Conservation (phyloP, 2,113 vertebrate genomes). For the Neolamprologus falcicula region DNA sequence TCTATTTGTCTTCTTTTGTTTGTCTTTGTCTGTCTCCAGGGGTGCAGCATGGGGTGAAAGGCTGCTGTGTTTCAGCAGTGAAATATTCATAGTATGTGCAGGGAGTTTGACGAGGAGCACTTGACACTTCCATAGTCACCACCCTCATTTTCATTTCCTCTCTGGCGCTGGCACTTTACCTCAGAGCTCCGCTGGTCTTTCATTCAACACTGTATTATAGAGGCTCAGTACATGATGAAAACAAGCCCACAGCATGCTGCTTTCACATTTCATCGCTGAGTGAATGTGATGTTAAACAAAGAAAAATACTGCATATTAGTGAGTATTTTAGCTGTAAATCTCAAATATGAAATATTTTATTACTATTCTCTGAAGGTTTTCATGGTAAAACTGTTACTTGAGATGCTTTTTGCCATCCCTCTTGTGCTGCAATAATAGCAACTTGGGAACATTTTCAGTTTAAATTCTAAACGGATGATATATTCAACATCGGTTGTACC, state of each 20-base stretch:
- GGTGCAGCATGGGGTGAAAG: neutral
- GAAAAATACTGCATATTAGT: neutral
- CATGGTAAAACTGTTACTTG: neutral
- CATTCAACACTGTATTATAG: neutral
- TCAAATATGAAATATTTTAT: constrained; percentile 1
- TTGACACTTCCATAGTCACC: constrained; percentile 26
- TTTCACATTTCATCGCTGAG: neutral
- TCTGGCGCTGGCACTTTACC: neutral
- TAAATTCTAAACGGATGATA: neutral
- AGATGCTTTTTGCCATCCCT: neutral
- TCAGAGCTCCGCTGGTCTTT: neutral
- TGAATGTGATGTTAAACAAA: neutral
- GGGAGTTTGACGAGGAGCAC: constrained; percentile 38
- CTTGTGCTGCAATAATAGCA: neutral
- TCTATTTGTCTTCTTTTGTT: constrained; percentile 3
- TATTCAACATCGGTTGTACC: neutral
- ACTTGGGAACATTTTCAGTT: neutral
- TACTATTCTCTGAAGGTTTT: neutral
- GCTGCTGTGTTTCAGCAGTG: constrained; percentile 24
- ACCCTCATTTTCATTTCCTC: constrained; percentile 36
- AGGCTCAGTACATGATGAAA: constrained; percentile 17
- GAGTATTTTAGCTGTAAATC: neutral
- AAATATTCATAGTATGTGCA: constrained; percentile 47
- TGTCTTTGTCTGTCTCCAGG: constrained; percentile 2
- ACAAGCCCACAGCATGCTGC: neutral